Base-by-base conservation (phyloP, 2,797 vertebrate genomes). In the Serranus cabrilla region DNA sequence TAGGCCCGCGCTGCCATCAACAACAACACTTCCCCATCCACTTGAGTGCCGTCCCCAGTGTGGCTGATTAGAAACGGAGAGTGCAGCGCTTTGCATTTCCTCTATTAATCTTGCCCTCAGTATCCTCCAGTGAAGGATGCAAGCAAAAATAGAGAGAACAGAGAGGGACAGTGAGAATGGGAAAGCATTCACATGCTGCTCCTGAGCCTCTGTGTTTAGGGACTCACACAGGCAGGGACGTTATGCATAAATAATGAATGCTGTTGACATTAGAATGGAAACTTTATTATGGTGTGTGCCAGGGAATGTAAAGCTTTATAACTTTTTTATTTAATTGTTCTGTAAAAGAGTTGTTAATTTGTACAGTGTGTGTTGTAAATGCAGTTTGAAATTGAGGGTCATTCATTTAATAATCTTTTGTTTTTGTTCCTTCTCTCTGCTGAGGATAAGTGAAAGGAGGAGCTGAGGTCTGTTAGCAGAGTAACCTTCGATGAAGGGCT, bases 401-500 rank as follows among this genome's bases (percentile, higher is more conserved):
- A 0, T 20, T 64, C 0, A 4, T 31, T 21, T 39, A 37, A 50
- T 46, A 18, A 72, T 42, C 23, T 68, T 61, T 62, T 37, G 5
- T 57, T 27, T 52, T 18, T 60, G 16, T 50, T 64, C 40, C 52
- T 54, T 65, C 34, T 61, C 37, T 62, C 20, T 56, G 34, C 39
- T 42, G 60, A 63, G 47, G 67, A 51, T 23, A 23, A 13, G 46
- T 18, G n/a, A 54, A 21, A 27, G 20, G 11, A 25, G 18, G 27
- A 13, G 11, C 42, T 67, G 18, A 34, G 31, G 20, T 71, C 21
- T 31, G 51, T 71, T 61, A 84, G 52, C 58, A 50, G 57, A 20
- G 50, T 54, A 76, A 77, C 66, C 63, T 85, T 78, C 60, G 64
- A 11, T 65, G 77, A 89, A 86, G 83, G 84, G 45, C n/a, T 84